phyloP scores from a whole-genome alignment of 2,797 vertebrate genomes.

The Sebastes miniatus region DNA sequence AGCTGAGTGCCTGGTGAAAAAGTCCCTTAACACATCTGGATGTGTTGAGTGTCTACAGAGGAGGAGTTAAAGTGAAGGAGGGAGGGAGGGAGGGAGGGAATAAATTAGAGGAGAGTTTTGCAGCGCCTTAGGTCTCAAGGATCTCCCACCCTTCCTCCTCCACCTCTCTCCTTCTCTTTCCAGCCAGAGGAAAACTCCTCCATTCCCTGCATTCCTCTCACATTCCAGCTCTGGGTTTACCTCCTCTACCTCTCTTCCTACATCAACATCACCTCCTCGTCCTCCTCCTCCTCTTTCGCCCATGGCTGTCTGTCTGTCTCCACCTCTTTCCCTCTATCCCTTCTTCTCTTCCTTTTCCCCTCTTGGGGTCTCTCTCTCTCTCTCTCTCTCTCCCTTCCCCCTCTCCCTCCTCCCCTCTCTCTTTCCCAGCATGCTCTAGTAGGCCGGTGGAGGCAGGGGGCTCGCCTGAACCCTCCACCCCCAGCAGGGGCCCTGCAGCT shows the following conservation, averaged over 20 bases:
- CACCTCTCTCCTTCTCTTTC: constrained; percentile 36
- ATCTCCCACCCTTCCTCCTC: constrained; percentile 52
- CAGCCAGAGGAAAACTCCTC: constrained; percentile 74
- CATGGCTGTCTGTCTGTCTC: constrained; percentile 45
- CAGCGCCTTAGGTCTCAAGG: constrained; percentile 44
- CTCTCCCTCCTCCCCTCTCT: constrained; percentile 13
- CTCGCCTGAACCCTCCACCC: constrained; percentile 75
- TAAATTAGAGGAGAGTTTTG: constrained; percentile 51
- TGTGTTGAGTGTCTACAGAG: constrained; percentile 15
- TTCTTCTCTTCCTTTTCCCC: constrained; percentile 10
- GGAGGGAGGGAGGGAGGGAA: constrained; percentile 17
- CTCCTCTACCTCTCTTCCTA: constrained; percentile 59
- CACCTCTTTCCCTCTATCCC: constrained; percentile 41
- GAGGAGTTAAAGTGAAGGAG: constrained; percentile 25
- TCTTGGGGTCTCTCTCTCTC: constrained; percentile 5
- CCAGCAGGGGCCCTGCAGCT: constrained; percentile 66
- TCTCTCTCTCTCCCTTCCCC: constrained; percentile 13
- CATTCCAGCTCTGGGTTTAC: constrained; percentile 80
- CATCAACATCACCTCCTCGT: constrained; percentile 55
- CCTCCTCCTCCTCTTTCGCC: constrained; percentile 32
- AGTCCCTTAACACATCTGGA: constrained; percentile 45
- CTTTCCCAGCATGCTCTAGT: constrained; percentile 70
- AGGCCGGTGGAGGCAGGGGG: constrained; percentile 66
- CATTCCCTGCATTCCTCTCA: constrained; percentile 81
- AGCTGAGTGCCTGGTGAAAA: constrained; percentile 3